Evolutionary conservation across 2,113 vertebrate genomes (phyloP), one percentile per base, ranked within the genome.

Genomic region (Bos javanicus): DNA sequence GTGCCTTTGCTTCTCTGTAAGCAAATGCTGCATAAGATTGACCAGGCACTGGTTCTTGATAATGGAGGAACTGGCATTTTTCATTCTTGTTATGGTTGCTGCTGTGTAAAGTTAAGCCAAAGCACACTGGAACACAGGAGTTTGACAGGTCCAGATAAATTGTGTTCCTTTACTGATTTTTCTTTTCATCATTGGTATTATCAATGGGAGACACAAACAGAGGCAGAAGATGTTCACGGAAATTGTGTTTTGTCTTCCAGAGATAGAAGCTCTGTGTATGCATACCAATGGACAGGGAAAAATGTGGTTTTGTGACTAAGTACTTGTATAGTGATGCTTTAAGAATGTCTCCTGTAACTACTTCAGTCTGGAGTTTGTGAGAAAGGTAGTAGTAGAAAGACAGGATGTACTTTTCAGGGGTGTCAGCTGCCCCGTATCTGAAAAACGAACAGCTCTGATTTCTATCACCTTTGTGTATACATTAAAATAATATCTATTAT

Each of bases 361-460:
- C 59, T 96, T 94, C 28, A n/a, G 26, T 87, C 76, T n/a, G 7
- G 28, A 60, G 36, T n/a, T 90, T 74, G 30, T 48, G 62, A 57
- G 95, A 90, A 87, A 64, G 64, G 4, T 39, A 50, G n/a, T n/a
- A 36, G 28, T 67, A 87, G 48, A 86, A 92, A 93, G 91, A 36
- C 28, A n/a, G 80, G 80, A 23, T 59, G 28, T 60, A 21, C 46
- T 3, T 60, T 88, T 59, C 28, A 43, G n/a, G 81, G 7, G 21
- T 60, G 39, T 86, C n/a, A 80, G 76, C 39, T 86, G 7, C 25
- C 64, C 6, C 1, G 14, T 46, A 54, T 81, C 8, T 48, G 46
- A 92, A 91, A 60, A 90, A 54, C 15, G 8, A 11, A 60, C 15
- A 86, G 6, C 26, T 62, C 39, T 82, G 52, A 93, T 92, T 93